Conservation (phyloP, 1,140 invertebrate species). For the Drosophila paulistorum region DNA sequence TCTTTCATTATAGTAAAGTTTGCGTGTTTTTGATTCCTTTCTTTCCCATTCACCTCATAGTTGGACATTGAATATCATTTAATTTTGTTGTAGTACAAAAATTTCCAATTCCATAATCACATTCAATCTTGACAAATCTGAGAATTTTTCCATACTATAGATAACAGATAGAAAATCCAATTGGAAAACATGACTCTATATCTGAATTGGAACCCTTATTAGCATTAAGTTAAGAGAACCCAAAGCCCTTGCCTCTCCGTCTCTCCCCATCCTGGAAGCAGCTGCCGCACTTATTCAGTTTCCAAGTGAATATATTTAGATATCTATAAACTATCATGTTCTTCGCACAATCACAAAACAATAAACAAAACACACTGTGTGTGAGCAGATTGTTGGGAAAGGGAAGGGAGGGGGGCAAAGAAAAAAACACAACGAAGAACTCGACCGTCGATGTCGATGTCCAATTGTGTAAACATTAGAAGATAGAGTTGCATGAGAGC, state of each 20-base stretch:
- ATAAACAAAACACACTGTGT: constrained; percentile 34
- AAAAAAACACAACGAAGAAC: neutral
- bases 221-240: neutral
- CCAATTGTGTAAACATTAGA: constrained; percentile 59
- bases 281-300: constrained; percentile 9
- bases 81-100: too few species aligned
- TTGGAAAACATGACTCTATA: neutral
- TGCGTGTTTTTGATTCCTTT: too few species aligned
- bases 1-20: too few species aligned
- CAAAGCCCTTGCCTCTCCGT: neutral
- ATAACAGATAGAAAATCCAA: too few species aligned
- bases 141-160: too few species aligned
- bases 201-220: constrained; percentile 4
- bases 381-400: neutral
- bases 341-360: constrained; percentile 55
- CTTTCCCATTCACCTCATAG: too few species aligned
- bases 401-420: neutral
- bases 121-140: too few species aligned
- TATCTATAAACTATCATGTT: constrained; percentile 65
- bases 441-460: constrained; percentile 18
- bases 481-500: constrained; percentile 30
- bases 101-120: too few species aligned
- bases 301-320: constrained; percentile 40
- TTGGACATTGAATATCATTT: too few species aligned
- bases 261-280: neutral